Evolutionary conservation across 1,140 invertebrate species (phyloP), one percentile per base, ranked within the genome.

Genomic region (Aphaenogaster floridana): DNA sequence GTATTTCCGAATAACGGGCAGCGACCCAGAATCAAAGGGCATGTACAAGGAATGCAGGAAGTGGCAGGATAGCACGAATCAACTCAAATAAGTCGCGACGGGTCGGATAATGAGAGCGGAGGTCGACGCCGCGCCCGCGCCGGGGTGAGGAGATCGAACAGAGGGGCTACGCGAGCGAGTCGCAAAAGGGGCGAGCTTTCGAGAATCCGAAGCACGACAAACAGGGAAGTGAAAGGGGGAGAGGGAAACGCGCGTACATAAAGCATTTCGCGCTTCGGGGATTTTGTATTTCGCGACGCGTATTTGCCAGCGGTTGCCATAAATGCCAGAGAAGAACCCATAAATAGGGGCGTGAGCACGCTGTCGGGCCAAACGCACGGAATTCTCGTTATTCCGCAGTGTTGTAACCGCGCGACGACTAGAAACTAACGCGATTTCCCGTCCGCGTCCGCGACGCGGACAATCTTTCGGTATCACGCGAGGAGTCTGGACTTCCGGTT

Each of bases 371-470:
- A 80, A 88, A 86, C 88, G 79, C 36, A 83, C 72, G 77, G 78
- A 88, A 89, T 78, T 90, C 84, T 89, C 88, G 91, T 91, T 91
- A 92, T 92, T 92, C 78, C 39, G 59, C 59, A 13, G n/a, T 61
- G 45, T 84, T 87, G 72, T 69, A 59, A 66, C 81, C 76, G 15
- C 36, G 42, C 39, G 48, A 69, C 13, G n/a, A 39, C 2, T 9
- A 3, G 11, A 48, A 28, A 48, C 21, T 45, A 28, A 45, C 8
- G 57, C 72, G 87, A 87, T 85, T 89, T 86, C 61, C 68, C 68
- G 21, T 21, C 64, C 69, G 66, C 78, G 61, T 77, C 34, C 48
- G 36, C 17, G 52, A 76, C 64, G 28, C 28, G 28, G 80, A 86
- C 91, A 90, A 90, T 90, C 71, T 79, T 39, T 21, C 74, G 69